Conservation (phyloP, 2,888 invertebrate species). For the Phanerotoma sp. region DNA sequence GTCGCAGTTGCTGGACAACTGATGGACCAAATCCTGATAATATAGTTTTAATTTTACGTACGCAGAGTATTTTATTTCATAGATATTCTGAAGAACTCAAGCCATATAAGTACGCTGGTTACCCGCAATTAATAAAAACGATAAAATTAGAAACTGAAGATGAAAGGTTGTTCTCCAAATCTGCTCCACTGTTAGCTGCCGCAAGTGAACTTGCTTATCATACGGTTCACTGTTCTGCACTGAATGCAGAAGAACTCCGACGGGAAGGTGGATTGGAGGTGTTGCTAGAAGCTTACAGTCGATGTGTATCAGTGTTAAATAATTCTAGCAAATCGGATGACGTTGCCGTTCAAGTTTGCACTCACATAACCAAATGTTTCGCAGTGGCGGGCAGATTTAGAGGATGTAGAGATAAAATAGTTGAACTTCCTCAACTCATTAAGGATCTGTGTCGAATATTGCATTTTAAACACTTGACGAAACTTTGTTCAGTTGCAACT, state of each 20-base stretch:
- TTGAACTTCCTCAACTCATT: constrained; percentile 83
- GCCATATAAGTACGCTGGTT: constrained; percentile 99
- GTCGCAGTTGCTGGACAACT: constrained; percentile 79
- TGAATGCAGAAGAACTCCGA: constrained; percentile 97
- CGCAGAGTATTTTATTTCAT: constrained; percentile 93
- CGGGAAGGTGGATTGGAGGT: constrained; percentile 91
- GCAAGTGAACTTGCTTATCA: constrained; percentile 95
- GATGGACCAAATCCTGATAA: constrained; percentile 95
- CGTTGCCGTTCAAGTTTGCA: constrained; percentile 87
- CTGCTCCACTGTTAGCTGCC: constrained; percentile 79
- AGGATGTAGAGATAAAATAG: constrained; percentile 83
- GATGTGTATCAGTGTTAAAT: constrained; percentile 90
- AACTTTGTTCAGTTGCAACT: constrained; percentile 83
- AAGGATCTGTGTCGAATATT: constrained; percentile 84
- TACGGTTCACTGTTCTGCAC: constrained; percentile 92
- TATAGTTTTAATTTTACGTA: constrained; percentile 85
- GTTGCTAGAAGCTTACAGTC: constrained; percentile 85
- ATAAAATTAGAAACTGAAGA: constrained; percentile 92
- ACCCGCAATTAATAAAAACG: constrained; percentile 94
- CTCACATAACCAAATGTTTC: constrained; percentile 87
- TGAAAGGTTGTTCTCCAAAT: constrained; percentile 87
- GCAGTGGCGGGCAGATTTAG: constrained; percentile 95
- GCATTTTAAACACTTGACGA: constrained; percentile 84
- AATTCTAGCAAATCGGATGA: constrained; percentile 76
- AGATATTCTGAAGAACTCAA: constrained; percentile 85